Evolutionary conservation across 2,888 invertebrate species (phyloP).

Genomic region (Eupithecia vulgata): DNA sequence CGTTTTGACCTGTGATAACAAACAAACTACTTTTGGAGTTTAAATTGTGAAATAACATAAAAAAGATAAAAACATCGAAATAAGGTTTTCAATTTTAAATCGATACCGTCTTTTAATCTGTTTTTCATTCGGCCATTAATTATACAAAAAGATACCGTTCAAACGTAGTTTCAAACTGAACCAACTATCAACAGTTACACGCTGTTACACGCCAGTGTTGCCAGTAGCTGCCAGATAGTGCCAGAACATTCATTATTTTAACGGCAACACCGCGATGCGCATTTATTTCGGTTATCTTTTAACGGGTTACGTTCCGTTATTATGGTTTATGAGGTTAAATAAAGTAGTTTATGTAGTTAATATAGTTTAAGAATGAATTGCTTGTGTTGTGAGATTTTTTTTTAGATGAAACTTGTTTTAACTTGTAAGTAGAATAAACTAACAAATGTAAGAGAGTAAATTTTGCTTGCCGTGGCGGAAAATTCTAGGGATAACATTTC

Average conservation of each 20-base stretch:
- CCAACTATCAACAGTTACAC: neutral
- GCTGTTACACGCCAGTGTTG: conserved; percentile 11
- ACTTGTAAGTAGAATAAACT: too few relatives aligned
- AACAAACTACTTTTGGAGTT: neutral
- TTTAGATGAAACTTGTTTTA: neutral
- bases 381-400: neutral
- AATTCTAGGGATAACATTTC: neutral
- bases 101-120: neutral
- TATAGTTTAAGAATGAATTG: neutral
- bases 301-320: conserved; percentile 22
- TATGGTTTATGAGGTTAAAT: conserved; percentile 27
- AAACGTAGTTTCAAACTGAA: too few relatives aligned
- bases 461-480: neutral
- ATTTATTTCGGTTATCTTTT: conserved; percentile 33
- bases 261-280: conserved; percentile 25
- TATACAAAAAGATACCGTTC: neutral
- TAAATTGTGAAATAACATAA: too few relatives aligned
- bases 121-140: neutral
- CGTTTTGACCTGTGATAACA: neutral
- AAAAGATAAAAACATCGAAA: too few relatives aligned
- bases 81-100: neutral
- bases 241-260: conserved; percentile 28
- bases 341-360: neutral
- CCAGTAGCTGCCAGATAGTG: conserved; percentile 5
- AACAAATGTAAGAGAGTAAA: neutral